These are phyloP conservation scores for Doris montereyensis DNA, from an alignment of 2,888 invertebrate species.

Conservation along the genomic window DNA sequence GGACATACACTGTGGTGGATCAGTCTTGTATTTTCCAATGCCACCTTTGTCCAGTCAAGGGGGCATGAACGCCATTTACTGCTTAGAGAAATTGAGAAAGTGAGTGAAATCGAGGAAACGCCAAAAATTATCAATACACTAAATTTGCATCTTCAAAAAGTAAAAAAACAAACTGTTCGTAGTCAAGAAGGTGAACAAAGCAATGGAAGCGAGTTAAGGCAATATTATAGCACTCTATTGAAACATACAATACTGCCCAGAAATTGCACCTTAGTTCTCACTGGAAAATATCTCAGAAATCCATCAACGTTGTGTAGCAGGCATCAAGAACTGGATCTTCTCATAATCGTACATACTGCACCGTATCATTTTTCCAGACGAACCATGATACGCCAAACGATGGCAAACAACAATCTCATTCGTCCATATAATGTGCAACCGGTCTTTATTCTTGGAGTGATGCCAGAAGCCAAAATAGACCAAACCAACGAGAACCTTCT, in stretches of 20 bases:
- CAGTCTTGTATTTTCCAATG: too few species aligned
- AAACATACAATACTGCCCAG: conserved; percentile 20
- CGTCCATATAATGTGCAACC: conserved; percentile 13
- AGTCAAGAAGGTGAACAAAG: not conserved
- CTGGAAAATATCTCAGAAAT: not conserved
- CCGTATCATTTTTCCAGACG: conserved; percentile 8
- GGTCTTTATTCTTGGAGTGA: conserved; percentile 1
- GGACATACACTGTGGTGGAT: too few species aligned
- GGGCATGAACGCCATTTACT: too few species aligned
- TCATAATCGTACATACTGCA: conserved; percentile 14
- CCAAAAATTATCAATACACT: not conserved
- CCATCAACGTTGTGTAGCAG: not conserved
- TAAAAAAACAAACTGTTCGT: too few species aligned
- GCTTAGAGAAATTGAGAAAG: too few species aligned
- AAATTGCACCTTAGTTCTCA: not conserved
- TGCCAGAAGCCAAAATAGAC: not conserved
- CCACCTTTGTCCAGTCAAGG: too few species aligned
- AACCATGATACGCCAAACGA: not conserved
- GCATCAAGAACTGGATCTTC: conserved; percentile 21
- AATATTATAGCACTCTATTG: not conserved
- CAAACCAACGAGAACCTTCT: not conserved
- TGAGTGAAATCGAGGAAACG: not conserved
- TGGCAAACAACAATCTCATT: not conserved
- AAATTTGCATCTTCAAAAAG: not conserved
- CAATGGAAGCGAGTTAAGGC: not conserved